Percentiles rank a stretch among this genome's conserved stretches.
phyloP scores from a whole-genome alignment of 2,113 vertebrate species.

The Cettia cetti region DNA sequence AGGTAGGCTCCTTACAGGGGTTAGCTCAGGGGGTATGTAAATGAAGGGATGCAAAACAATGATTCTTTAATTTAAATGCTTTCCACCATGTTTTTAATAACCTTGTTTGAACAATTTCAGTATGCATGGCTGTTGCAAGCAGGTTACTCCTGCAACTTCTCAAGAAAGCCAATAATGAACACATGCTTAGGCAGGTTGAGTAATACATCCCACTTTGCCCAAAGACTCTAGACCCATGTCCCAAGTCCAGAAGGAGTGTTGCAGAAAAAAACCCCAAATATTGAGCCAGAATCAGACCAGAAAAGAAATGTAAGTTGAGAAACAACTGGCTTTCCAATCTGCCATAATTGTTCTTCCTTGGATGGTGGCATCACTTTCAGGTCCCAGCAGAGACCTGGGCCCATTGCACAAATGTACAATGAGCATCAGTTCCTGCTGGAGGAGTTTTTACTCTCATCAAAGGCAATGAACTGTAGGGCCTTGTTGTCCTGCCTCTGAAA shows the following conservation, averaged over 20 bases:
- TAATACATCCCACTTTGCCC: not conserved
- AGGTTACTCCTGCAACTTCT: not conserved
- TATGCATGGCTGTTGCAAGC: not conserved
- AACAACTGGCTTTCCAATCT: not conserved
- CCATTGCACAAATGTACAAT: not conserved
- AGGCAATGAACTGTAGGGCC: not conserved
- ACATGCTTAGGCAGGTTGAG: not conserved
- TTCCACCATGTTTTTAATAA: not conserved
- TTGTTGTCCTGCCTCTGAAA: not conserved
- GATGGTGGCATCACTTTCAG: not conserved
- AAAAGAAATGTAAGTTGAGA: not conserved
- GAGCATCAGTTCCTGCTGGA: not conserved
- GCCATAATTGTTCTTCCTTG: not conserved
- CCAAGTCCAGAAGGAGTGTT: not conserved
- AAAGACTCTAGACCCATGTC: not conserved
- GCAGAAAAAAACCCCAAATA: rapidly evolving
- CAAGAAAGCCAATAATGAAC: not conserved
- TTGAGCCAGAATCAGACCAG: not conserved
- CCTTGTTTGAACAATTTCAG: not conserved
- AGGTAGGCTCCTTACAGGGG: not conserved
- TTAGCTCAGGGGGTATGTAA: not conserved
- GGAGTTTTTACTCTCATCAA: not conserved
- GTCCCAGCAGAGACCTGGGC: not conserved
- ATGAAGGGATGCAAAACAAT: not conserved
- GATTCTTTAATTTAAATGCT: not conserved